Evolutionary conservation across 2,888 invertebrate genomes (phyloP).

Genomic region (Dicyrtoma fusca): DNA sequence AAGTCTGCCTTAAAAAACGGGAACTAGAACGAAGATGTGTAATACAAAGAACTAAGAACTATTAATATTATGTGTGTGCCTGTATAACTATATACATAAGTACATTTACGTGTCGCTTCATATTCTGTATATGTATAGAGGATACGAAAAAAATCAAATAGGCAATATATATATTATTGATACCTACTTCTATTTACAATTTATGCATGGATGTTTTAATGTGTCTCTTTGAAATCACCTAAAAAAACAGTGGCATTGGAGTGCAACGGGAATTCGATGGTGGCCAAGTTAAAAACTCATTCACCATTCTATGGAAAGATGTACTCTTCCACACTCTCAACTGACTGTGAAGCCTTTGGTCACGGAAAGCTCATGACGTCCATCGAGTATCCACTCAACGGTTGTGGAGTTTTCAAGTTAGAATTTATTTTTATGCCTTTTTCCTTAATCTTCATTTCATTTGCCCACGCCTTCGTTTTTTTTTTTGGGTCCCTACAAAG

Average conservation of each 20-base stretch:
- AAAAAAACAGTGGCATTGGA: conserved; percentile 51
- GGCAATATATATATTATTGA: neutral
- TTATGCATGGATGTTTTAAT: neutral
- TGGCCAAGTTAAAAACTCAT: conserved; percentile 53
- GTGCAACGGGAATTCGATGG: conserved; percentile 53
- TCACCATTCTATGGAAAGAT: conserved; percentile 56
- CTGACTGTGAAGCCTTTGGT: conserved; percentile 55
- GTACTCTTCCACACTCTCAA: conserved; percentile 47
- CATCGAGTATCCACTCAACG: conserved; percentile 50
- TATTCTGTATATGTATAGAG: too few species aligned
- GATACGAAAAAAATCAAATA: too few species aligned
- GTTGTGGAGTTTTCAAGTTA: conserved; percentile 54
- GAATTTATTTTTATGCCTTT: conserved; percentile 9
- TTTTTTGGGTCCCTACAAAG: too few species aligned
- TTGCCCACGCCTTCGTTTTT: too few species aligned
- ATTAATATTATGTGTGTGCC: too few species aligned
- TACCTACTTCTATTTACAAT: neutral
- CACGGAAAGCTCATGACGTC: conserved; percentile 52
- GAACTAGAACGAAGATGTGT: too few species aligned
- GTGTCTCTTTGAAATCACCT: neutral
- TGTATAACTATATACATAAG: too few species aligned
- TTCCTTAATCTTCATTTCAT: too few species aligned
- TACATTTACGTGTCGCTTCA: too few species aligned
- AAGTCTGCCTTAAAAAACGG: too few species aligned
- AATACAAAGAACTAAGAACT: too few species aligned